Conservation (phyloP, 2,797 vertebrate species). For the Sebastes nivosus region DNA sequence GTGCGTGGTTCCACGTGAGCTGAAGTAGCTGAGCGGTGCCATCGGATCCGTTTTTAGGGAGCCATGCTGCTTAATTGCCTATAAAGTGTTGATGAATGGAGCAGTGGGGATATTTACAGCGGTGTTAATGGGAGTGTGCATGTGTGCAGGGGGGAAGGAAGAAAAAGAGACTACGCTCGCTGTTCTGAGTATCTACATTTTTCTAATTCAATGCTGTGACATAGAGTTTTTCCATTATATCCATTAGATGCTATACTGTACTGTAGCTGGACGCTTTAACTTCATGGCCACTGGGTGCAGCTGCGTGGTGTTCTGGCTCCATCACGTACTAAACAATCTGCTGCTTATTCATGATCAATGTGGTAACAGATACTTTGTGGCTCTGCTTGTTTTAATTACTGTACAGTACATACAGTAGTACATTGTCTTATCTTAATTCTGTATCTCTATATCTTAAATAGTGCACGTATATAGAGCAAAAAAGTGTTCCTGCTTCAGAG, state of each 20-base stretch:
- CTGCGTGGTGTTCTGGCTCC: no score
- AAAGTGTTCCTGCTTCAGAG: background rate
- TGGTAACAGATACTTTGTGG: no score
- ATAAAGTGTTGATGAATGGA: slow-evolving; percentile 76
- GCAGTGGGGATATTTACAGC: slow-evolving; percentile 62
- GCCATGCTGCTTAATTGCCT: slow-evolving; percentile 74
- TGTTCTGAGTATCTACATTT: slow-evolving; percentile 14
- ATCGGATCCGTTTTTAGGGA: slow-evolving; percentile 44
- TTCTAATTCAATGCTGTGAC: slow-evolving; percentile 13
- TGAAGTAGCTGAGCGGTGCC: slow-evolving; percentile 30
- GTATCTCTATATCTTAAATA: no score
- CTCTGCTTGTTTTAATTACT: no score
- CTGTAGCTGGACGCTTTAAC: background rate
- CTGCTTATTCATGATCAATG: no score
- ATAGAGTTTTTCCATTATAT: slow-evolving; percentile 8
- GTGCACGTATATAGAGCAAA: no score
- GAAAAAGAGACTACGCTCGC: slow-evolving; percentile 1
- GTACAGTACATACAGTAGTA: no score
- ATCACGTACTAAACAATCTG: no score
- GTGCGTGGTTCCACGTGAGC: slow-evolving; percentile 15
- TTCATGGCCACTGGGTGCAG: no score
- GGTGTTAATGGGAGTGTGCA: slow-evolving; percentile 50
- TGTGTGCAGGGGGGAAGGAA: background rate
- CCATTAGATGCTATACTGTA: background rate
- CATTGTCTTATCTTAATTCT: no score